Evolutionary conservation across 2,113 vertebrate species (phyloP).

Genomic region (Forbesichthys agassizii): DNA sequence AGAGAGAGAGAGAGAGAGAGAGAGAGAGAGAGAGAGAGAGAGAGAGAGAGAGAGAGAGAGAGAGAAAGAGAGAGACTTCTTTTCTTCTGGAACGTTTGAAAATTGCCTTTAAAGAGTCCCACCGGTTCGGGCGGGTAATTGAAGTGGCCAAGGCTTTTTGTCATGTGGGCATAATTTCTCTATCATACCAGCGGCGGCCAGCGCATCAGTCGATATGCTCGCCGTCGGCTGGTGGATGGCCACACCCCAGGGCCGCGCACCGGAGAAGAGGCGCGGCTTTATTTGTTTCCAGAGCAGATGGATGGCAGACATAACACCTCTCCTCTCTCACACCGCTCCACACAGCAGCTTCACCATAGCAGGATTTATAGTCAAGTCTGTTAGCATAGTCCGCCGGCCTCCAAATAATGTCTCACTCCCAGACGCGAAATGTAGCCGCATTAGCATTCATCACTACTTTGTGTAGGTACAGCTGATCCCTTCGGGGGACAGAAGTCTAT

Average conservation of each 20-base stretch:
- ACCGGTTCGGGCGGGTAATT: constrained; percentile 65
- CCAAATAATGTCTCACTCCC: constrained; percentile 58
- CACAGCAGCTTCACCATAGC: constrained; percentile 36
- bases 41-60: constrained; percentile 1
- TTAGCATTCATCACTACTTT: constrained; percentile 67
- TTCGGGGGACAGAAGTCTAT: constrained; percentile 34
- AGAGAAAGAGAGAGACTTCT: constrained; percentile 48
- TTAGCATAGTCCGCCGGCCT: constrained; percentile 8
- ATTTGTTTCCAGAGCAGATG: constrained; percentile 62
- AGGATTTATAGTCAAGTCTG: constrained; percentile 42
- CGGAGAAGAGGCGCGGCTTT: constrained; percentile 55
- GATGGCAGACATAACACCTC: constrained; percentile 39
- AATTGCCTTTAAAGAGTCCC: constrained; percentile 65
- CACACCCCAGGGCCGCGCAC: constrained; percentile 53
- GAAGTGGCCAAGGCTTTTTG: constrained; percentile 63
- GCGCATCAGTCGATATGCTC: constrained; percentile 69
- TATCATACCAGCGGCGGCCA: constrained; percentile 51
- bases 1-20: not conserved
- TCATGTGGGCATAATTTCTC: constrained; percentile 74
- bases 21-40: constrained; percentile 10
- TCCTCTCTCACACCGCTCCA: constrained; percentile 16
- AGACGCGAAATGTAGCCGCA: constrained; percentile 61
- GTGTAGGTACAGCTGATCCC: constrained; percentile 44
- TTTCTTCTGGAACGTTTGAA: constrained; percentile 30
- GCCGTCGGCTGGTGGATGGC: constrained; percentile 62